phyloP scores from a whole-genome alignment of 37 sponge, comb jelly and placozoan genomes.

The Axinella damicornis region DNA sequence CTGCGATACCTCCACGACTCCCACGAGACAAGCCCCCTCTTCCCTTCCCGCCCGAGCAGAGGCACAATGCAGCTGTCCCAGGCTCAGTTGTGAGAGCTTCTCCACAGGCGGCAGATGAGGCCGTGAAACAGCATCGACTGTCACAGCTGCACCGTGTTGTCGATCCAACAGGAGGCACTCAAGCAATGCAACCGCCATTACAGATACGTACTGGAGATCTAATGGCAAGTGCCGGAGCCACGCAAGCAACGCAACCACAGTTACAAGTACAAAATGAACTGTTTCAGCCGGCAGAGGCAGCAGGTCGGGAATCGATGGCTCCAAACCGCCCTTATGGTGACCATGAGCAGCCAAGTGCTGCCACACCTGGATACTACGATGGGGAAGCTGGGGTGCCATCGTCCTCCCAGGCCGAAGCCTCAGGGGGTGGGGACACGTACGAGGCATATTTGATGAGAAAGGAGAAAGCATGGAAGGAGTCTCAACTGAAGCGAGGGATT shows the following conservation, averaged over 20 bases:
- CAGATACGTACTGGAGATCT: no score
- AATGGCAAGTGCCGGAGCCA: no score
- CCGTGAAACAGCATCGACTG: not conserved
- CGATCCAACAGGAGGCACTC: no score
- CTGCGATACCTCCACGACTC: not conserved
- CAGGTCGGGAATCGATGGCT: not conserved
- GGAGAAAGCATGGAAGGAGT: conserved; percentile 8
- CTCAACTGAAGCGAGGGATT: not conserved
- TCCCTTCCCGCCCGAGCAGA: no score
- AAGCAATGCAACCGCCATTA: no score
- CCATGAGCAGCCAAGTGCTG: not conserved
- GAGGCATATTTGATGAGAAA: not conserved
- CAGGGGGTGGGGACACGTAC: not conserved
- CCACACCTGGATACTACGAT: not conserved
- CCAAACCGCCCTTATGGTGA: not conserved
- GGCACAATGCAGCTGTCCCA: no score
- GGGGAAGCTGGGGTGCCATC: not conserved
- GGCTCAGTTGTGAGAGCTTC: not conserved
- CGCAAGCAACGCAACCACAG: no score
- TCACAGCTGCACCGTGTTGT: not conserved
- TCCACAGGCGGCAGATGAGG: not conserved
- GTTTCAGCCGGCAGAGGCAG: not conserved
- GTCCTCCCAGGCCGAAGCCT: no score
- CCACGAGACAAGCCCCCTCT: not conserved
- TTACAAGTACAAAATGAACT: no score